Evolutionary conservation across 2,888 invertebrate species (phyloP), one percentile per base, ranked within the genome.

Genomic region (Diplazon laetatorius): DNA sequence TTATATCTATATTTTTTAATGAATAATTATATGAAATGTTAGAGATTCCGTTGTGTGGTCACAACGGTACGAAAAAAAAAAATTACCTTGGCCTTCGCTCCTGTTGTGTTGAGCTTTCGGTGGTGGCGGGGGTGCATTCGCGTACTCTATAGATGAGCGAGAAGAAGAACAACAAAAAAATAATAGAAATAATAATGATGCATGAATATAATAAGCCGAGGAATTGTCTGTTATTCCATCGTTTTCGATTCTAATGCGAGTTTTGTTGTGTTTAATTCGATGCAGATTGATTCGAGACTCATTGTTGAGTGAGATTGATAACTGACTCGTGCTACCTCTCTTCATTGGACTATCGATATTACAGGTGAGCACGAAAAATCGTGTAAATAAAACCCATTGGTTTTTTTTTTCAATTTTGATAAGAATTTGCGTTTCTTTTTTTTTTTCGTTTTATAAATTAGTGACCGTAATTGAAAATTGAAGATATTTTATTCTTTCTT

Each of bases 91-190:
- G 78, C 87, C 86, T 82, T 89, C 89, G 87, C 88, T 87, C 87
- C 87, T 88, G 89, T 85, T 89, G 87, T 90, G 89, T 83, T 89
- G 90, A 85, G 88, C 89, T 90, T 91, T 91, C 85, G 90, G 90
- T 78, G 91, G 90, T 83, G 91, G 91, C 83, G 89, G 90, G 83
- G 90, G 90, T 87, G 89, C 89, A 85, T 87, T 90, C 89, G 88
- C 86, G 88, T 90, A 90, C 87, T 91, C 91, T 91, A 91, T 85
- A 85, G 82, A 82, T 80, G 82, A 78, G 78, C 72, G 79, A 82
- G 48, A 80, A 68, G 66, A 68, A 68, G 25, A 68, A 68, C n/a
- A n/a, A n/a, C n/a, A 82, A 85, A 86, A 86, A 74, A 82, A 82
- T 48, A 39, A 82, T 77, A 77, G 74, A 80, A 80, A 80, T 81